Evolutionary conservation across 2,113 vertebrate species (phyloP), one percentile per base, ranked within the genome.

Genomic region (Willisornis vidua): DNA sequence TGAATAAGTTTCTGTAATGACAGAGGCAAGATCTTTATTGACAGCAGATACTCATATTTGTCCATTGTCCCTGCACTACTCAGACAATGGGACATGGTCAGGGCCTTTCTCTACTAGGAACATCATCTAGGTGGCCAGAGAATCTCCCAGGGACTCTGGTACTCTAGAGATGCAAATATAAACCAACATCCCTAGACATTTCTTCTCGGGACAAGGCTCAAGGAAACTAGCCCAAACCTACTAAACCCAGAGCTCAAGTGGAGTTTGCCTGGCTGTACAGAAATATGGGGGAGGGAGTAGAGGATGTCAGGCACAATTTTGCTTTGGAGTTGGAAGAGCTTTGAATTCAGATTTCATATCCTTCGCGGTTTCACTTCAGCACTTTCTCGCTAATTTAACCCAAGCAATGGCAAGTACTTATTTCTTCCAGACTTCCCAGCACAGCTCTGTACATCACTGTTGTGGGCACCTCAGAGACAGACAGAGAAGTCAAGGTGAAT

Each of bases 241-340:
- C 43, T 74, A 76, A 85, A 73, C 16, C 4, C 19, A 51, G n/a
- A 25, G 20, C 9, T 70, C 11, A 67, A 49, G 28, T 70, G 15
- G 33, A 55, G 3, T 48, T 87, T 81, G 4, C 19, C 25, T 46
- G 41, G 2, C n/a, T 43, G 31, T 39, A 66, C 10, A 72, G 33
- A 91, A 74, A 65, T 48, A 74, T 78, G 6, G 20, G 12, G 8
- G 6, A 26, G 22, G 48, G 20, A 33, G 10, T 8, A 17, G 9
- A 14, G 23, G 4, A 1, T n/a, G 24, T 77, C 16, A 45, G 39
- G 51, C 0, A 0, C 0, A 6, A 46, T 71, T 74, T 55, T 89
- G 9, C 14, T 91, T 68, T 49, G 43, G 63, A 78, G 37, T 31
- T 78, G 22, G 31, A 31, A 76, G 57, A 82, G 10, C 29, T 92